A percentile compares a stretch with the other conserved stretches of the same genome.
Conservation (phyloP, 2,797 vertebrate species). For the Limosa lapponica region DNA sequence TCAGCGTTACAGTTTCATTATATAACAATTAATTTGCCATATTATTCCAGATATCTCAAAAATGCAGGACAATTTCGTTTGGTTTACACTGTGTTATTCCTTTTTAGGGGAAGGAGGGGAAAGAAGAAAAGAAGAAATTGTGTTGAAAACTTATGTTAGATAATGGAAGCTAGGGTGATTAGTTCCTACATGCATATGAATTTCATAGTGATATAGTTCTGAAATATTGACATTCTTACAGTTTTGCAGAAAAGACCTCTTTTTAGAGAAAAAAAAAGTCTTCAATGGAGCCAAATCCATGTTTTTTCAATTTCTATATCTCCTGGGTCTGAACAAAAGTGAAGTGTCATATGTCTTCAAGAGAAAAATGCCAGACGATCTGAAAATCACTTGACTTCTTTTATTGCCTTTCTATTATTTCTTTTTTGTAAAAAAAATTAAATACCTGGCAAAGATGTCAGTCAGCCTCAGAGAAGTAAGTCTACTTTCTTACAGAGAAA, state of each 20-base stretch:
- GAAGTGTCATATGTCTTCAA: slow-evolving; percentile 12
- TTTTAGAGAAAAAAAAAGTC: background rate
- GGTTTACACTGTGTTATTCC: background rate
- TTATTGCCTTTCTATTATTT: background rate
- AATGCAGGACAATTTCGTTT: background rate
- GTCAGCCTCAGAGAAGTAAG: background rate
- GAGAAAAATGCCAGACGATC: slow-evolving; percentile 3
- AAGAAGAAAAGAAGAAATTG: background rate
- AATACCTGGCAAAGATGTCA: background rate
- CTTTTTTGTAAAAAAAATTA: background rate
- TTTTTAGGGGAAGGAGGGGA: fast-evolving
- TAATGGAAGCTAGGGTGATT: background rate
- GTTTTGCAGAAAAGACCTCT: background rate
- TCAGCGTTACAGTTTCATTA: background rate
- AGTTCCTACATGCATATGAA: background rate
- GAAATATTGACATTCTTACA: background rate
- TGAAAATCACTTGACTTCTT: background rate
- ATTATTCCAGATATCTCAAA: background rate
- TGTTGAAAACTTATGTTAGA: background rate
- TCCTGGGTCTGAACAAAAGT: slow-evolving; percentile 1
- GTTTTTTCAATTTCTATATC: background rate
- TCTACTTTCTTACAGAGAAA: background rate
- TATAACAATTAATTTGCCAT: background rate
- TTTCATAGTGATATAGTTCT: background rate
- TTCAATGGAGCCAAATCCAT: background rate